phyloP scores from a whole-genome alignment of 2,797 vertebrate species.

The Vireo griseus region DNA sequence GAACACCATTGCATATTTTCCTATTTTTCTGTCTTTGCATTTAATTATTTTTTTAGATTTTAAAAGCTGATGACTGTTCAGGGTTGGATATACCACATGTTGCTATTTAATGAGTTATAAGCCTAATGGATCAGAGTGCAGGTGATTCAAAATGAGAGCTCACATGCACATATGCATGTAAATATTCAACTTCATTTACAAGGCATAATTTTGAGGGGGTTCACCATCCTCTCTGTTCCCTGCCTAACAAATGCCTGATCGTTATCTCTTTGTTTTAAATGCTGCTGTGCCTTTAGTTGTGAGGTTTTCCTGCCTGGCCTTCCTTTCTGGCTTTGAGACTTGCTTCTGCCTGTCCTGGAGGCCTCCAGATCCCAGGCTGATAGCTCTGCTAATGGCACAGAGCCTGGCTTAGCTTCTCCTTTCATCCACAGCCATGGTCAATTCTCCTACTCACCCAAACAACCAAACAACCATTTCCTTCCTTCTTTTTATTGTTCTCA shows the following conservation, averaged over 20 bases:
- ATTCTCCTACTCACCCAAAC: conserved; percentile 7
- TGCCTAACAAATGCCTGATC: neutral
- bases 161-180: neutral
- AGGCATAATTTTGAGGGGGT: neutral
- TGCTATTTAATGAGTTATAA: neutral
- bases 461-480: conserved; percentile 45
- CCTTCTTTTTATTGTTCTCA: conserved; percentile 48
- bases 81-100: neutral
- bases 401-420: neutral
- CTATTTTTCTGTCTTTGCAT: neutral
- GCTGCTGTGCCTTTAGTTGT: neutral
- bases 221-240: neutral
- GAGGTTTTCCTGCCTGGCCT: neutral
- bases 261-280: neutral
- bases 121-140: neutral
- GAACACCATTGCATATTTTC: neutral
- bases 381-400: neutral
- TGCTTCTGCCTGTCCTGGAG: neutral
- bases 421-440: neutral
- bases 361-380: neutral
- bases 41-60: neutral
- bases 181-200: neutral
- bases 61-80: neutral
- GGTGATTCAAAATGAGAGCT: neutral
- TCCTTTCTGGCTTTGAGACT: neutral